Evolutionary conservation across 1,140 invertebrate species (phyloP), one percentile per base, ranked within the genome.

Genomic region (Anthonomus grandis): DNA sequence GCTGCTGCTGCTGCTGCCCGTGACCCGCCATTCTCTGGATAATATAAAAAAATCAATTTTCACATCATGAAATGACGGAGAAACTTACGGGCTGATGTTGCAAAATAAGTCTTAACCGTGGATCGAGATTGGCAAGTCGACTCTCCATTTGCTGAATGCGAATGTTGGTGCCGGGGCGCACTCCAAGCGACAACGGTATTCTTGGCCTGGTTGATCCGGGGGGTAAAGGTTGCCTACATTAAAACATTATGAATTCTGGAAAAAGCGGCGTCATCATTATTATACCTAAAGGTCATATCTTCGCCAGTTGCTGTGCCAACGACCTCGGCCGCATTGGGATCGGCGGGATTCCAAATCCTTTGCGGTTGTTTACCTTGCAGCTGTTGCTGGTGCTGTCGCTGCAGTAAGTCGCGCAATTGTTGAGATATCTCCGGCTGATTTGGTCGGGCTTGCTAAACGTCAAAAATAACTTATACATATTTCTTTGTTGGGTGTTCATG

Each of bases 331-430:
- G 62, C 60, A 51, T 64, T 57, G 60, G 55, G 19, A 45, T 64
- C 67, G 39, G 55, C 34, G 46, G 73, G 64, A 42, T 68, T 67
- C 71, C 70, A 71, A 8, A 71, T 52, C 34, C 69, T 58, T 57
- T 69, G 70, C 31, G 69, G 64, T 1, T 61, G 54, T 59, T 72
- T 72, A 70, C 59, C 22, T 71, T 64, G 34, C 71, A 61, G 36
- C 34, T 38, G 15, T 5, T 37, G 66, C 38, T 72, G 70, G 45
- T 87, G 83, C 64, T 90, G 86, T 22, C 87, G 72, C 66, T 91
- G 88, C n/a, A 94, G 75, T 39, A 94, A 74, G 70, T 93, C 90
- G 22, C 90, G 73, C n/a, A 93, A 74, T 65, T 94, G 91, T 2
- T 84, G 72, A 65, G 86, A 85, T 22, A 81, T 75, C 60, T 81